A percentile compares a stretch with the other conserved stretches of the same genome.
Conservation (phyloP, 2,113 vertebrate species). For the Ammodytes marinus region DNA sequence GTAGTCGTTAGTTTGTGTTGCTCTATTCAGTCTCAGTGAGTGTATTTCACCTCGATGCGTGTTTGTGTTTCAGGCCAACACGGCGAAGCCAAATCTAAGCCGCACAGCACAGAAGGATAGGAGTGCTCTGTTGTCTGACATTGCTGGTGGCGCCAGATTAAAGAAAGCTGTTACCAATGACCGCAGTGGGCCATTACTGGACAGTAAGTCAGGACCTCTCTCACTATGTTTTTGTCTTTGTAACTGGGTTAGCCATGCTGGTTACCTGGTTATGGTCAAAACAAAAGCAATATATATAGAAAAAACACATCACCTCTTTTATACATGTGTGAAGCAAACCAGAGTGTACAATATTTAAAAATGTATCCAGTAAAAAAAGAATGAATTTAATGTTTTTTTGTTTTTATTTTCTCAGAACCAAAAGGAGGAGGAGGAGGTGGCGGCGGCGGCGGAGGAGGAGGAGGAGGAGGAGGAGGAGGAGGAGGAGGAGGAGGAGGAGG, state of each 20-base stretch:
- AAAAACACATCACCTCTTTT: not conserved
- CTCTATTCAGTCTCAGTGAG: not conserved
- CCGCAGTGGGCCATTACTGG: slow-evolving; percentile 91
- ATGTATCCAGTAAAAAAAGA: not conserved
- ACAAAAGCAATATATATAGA: not conserved
- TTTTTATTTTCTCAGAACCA: slow-evolving; percentile 87
- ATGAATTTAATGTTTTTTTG: not conserved
- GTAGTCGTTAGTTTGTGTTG: not conserved
- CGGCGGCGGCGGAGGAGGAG: slow-evolving; percentile 59
- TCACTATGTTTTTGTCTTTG: not conserved
- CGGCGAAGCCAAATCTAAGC: slow-evolving; percentile 89
- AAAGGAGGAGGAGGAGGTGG: slow-evolving; percentile 78
- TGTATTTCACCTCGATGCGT: not conserved
- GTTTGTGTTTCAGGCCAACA: slow-evolving; percentile 88
- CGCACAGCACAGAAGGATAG: slow-evolving; percentile 88
- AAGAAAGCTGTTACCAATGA: slow-evolving; percentile 98
- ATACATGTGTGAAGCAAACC: no score
- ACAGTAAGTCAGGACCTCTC: slow-evolving; percentile 88
- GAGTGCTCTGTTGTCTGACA: slow-evolving; percentile 92
- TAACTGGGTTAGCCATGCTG: not conserved
- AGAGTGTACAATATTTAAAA: no score
- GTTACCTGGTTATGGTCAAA: no score
- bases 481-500: slow-evolving; percentile 66
- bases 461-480: slow-evolving; percentile 57
- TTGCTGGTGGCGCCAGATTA: slow-evolving; percentile 91